Evolutionary conservation across 2,113 vertebrate species (phyloP).

Genomic region (Porphyrio hochstetteri): DNA sequence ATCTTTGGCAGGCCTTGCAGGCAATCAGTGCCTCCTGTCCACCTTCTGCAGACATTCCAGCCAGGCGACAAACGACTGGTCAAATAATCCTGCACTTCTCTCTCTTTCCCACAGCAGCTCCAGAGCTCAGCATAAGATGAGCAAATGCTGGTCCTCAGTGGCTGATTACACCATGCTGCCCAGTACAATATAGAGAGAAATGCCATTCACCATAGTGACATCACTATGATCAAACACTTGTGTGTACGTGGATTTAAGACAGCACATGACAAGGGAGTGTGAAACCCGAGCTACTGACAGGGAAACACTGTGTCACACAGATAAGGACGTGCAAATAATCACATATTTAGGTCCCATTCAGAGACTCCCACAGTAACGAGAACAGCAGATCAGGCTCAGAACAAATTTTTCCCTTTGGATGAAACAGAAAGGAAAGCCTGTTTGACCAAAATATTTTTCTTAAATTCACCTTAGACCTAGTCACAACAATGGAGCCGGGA

Average conservation of each 20-base stretch:
- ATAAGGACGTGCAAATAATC: not conserved
- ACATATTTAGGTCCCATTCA: not conserved
- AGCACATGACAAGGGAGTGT: not conserved
- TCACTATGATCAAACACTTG: not conserved
- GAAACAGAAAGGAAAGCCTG: constrained; percentile 17
- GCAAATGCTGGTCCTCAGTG: not conserved
- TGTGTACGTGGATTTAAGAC: not conserved
- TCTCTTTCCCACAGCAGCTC: not conserved
- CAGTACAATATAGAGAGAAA: not conserved
- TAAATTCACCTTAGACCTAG: constrained; percentile 30
- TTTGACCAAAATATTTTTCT: constrained; percentile 19
- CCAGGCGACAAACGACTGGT: accelerated
- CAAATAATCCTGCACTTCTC: not conserved
- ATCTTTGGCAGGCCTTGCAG: not conserved
- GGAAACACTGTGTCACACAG: not conserved
- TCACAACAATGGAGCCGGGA: constrained; percentile 22
- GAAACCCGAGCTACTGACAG: not conserved
- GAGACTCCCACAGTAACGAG: not conserved
- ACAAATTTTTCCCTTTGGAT: not conserved
- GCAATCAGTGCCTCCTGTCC: not conserved
- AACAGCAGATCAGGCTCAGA: not conserved
- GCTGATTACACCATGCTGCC: not conserved
- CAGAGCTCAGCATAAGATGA: not conserved
- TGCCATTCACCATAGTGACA: not conserved
- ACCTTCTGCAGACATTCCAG: not conserved